Base-by-base conservation (phyloP, 2,797 vertebrate genomes). In the Pseudotriccus pelzelni region DNA sequence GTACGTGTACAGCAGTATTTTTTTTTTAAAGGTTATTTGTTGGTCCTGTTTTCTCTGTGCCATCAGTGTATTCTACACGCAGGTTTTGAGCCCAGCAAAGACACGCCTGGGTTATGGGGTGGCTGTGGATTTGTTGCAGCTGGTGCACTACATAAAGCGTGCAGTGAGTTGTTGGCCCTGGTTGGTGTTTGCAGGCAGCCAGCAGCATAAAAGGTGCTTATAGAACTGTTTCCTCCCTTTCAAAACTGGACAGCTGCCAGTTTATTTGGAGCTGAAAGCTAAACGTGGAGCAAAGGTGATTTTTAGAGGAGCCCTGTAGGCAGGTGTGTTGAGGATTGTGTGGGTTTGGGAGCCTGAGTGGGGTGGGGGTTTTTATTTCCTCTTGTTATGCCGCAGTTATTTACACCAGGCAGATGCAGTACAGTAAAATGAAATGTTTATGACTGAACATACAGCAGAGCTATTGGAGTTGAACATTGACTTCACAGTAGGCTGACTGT, bases 101-200 rank as follows among this genome's bases (percentile, higher is more conserved):
- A 84, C 63, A 39, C 4, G 4, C 49, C 13, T 91, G 66, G 84
- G 46, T 75, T 77, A 46, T 30, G 73, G 88, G 92, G 58, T 64
- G 72, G 80, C 77, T 70, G 53, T 74, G 83, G 81, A 89, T 76
- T 80, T 94, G 58, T 70, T 90, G 85, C 80, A 93, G 64, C 73
- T 85, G 90, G 64, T 92, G 86, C 39, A 39, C 12, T 39, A 39
- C 39, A 39, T 39, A 39, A 39, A 39, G 39, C 39, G 13, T 14
- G 39, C 68, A 72, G 80, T 56, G 93, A 94, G 95, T 95, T 91
- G 78, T 91, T 17, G n/a, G 43, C 67, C 56, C 50, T 80, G 83
- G 47, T 85, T 93, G 92, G 79, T 86, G 69, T 84, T 95, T 95
- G 60, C 81, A 56, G 85, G 88, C 69, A 67, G 72, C 60, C 44